Percentiles rank a stretch among this genome's conserved stretches.
phyloP scores from a whole-genome alignment of 1,140 invertebrate genomes.

The Drosophila kikkawai region DNA sequence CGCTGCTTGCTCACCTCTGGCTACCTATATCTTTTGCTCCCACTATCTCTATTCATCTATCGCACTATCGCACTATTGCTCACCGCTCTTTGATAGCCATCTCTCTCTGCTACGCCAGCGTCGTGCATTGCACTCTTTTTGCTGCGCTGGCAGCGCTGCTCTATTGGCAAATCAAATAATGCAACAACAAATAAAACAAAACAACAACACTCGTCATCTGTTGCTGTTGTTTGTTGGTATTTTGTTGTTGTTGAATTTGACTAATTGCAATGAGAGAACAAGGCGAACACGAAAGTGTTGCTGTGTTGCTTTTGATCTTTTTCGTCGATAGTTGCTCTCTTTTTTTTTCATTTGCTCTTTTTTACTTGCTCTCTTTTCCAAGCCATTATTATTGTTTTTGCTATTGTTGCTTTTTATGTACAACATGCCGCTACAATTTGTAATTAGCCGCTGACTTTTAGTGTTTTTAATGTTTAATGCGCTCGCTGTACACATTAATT shows the following conservation, averaged over 20 bases:
- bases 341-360: constrained; percentile 23
- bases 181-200: constrained; percentile 36
- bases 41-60: constrained; percentile 38
- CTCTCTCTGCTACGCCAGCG: constrained; percentile 38
- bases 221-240: constrained; percentile 27
- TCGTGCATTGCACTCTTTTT: constrained; percentile 71
- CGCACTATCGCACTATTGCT: constrained; percentile 36
- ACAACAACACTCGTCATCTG: constrained; percentile 42
- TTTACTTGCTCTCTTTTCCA: not conserved
- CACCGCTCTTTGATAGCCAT: constrained; percentile 8
- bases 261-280: constrained; percentile 63
- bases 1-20: constrained; percentile 4
- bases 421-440: constrained; percentile 66
- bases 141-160: constrained; percentile 47
- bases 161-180: constrained; percentile 72
- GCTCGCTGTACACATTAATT: constrained; percentile 72
- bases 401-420: constrained; percentile 47
- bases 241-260: constrained; percentile 64
- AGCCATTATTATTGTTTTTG: constrained; percentile 38
- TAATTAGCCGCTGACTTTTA: constrained; percentile 74
- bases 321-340: constrained; percentile 18
- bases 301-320: constrained; percentile 59
- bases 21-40: constrained; percentile 21
- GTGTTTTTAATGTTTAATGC: constrained; percentile 56
- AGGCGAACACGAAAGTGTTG: constrained; percentile 28